Conservation (phyloP, 2,797 vertebrate genomes). For the Acrossocheilus wenchowensis region DNA sequence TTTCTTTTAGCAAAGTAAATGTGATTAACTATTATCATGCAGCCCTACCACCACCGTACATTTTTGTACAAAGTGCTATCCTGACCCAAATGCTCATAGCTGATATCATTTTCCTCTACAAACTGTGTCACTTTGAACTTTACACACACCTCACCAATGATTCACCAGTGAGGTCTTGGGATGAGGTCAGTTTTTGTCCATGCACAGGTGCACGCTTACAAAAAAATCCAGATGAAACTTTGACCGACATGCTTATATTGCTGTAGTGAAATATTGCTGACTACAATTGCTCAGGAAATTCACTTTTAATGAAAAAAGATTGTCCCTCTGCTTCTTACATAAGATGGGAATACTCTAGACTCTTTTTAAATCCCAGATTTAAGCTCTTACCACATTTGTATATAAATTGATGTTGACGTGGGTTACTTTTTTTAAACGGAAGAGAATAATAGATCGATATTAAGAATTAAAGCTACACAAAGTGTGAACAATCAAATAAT, state of each 20-base stretch:
- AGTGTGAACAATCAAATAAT: not conserved
- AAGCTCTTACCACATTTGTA: not conserved
- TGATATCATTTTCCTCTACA: not conserved
- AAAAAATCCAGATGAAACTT: conserved; percentile 1
- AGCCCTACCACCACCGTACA: not conserved
- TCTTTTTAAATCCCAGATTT: not conserved
- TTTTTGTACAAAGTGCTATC: not conserved
- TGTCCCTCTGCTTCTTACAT: conserved; percentile 38
- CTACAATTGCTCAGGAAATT: conserved; percentile 58
- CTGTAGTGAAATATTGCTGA: conserved; percentile 31
- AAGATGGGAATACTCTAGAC: conserved; percentile 1
- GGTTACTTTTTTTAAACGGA: not conserved
- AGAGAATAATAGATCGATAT: not conserved
- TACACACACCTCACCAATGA: conserved; percentile 1
- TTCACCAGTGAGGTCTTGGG: not conserved
- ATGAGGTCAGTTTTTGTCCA: conserved; percentile 1
- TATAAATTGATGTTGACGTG: not conserved
- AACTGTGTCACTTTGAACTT: not conserved
- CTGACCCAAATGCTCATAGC: not conserved
- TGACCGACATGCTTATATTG: conserved; percentile 51
- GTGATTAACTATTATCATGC: not conserved
- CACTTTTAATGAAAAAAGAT: conserved; percentile 49
- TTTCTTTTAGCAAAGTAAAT: not conserved
- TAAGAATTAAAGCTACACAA: not conserved
- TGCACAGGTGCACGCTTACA: not conserved